These are phyloP conservation scores for Limnephilus auricula DNA, from an alignment of 2,888 invertebrate genomes.

Conservation along the genomic window DNA sequence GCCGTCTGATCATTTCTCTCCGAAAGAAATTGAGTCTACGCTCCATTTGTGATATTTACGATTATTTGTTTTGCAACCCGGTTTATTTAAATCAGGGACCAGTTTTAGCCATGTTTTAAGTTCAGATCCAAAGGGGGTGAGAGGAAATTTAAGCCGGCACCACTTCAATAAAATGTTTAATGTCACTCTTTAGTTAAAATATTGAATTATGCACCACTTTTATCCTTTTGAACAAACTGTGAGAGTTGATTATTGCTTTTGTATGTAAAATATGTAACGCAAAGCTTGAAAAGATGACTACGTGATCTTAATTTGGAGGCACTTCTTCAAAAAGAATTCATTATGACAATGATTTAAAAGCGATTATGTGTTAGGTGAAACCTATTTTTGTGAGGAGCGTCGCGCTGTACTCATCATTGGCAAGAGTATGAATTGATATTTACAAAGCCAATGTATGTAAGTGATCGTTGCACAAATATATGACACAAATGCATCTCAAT, in stretches of 20 bases:
- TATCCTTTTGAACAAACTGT: not conserved
- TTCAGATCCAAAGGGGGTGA: not conserved
- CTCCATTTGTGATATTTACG: constrained; percentile 27
- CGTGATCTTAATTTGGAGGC: not conserved
- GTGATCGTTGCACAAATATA: constrained; percentile 14
- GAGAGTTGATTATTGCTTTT: not conserved
- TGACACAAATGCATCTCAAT: constrained; percentile 31
- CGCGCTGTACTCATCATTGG: not conserved
- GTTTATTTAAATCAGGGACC: constrained; percentile 18
- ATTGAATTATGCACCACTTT: not conserved
- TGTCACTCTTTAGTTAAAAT: not conserved
- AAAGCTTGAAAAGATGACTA: not conserved
- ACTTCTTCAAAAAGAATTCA: not conserved
- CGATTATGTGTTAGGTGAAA: not conserved
- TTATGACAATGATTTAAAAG: not conserved
- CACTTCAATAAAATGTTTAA: not conserved
- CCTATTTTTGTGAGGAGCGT: not conserved
- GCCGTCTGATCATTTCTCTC: not conserved
- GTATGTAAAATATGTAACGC: not conserved
- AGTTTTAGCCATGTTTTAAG: not conserved
- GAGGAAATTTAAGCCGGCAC: not conserved
- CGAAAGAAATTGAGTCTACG: constrained; percentile 8
- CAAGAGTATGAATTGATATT: not conserved
- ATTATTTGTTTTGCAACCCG: constrained; percentile 33
- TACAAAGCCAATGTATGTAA: constrained; percentile 3